Base-by-base conservation (phyloP, 1,140 invertebrate species). In the Bombus affinis region DNA sequence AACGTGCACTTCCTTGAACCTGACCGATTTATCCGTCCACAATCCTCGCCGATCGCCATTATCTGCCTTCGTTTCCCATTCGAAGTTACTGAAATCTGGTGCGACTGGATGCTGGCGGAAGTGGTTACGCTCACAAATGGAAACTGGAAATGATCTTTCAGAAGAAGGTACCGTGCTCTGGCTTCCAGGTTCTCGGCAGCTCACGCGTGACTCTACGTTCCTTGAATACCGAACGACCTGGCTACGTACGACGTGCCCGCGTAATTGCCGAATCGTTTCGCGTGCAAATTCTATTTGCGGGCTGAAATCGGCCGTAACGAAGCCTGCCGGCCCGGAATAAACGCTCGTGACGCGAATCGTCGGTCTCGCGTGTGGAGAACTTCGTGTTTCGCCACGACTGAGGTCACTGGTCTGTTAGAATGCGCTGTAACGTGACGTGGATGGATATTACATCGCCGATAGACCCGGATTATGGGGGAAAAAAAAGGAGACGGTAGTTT, bases 91-190 rank as follows among this genome's bases (percentile, higher is more conserved):
- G 78, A 88, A 89, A 89, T 89, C 75, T 89, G 70, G 83, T 57
- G 83, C 87, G 78, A 65, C 83, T 65, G 74, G 81, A 59, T 65
- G 72, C 39, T 86, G 77, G 39, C 89, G 86, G 89, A 88, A 90
- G 88, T 87, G 88, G 86, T 92, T 91, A 92, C 86, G 78, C 70
- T 86, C 91, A 59, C 84, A 89, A 92, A 92, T 92, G 91, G 90
- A 92, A 92, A 92, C 91, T 92, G 86, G 91, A 89, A 89, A 89
- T 42, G 87, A 89, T 89, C 68, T 62, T 66, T 42, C 53, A 65
- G 35, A 44, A 12, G 9, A n/a, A 35, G 66, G 15, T 62, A 28
- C 13, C 28, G 59, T 62, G 47, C 28, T 68, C 59, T 25, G 57
- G 57, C 73, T 86, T 87, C 86, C 83, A 89, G 72, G 71, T 66